phyloP scores from a whole-genome alignment of 2,888 invertebrate genomes.

The Aspidiotus rigidus region DNA sequence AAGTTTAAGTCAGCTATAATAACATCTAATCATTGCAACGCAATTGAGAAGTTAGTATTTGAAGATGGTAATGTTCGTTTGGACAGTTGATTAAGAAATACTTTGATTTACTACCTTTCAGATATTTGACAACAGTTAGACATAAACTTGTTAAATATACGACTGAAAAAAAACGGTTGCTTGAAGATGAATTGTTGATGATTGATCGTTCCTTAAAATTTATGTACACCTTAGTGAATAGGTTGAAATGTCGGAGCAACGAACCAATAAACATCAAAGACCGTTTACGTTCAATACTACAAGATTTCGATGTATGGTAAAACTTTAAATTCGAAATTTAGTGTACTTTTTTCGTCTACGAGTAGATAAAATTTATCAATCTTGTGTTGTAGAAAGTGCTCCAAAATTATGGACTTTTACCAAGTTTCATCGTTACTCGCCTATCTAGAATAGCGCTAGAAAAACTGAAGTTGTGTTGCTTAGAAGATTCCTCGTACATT shows the following conservation, averaged over 20 bases:
- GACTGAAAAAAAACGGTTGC: not conserved
- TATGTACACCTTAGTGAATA: not conserved
- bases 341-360: no score
- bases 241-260: no score
- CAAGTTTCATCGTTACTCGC: no score
- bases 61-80: not conserved
- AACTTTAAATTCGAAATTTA: not conserved
- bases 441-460: no score
- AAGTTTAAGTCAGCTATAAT: conserved; percentile 13
- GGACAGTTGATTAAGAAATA: not conserved
- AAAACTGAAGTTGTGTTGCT: no score
- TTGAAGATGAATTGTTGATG: no score
- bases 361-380: no score
- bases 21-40: conserved; percentile 9
- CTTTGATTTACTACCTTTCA: not conserved
- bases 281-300: not conserved
- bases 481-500: no score
- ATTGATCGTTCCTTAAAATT: not conserved
- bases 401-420: no score
- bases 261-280: not conserved
- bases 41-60: conserved; percentile 13
- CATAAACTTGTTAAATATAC: conserved; percentile 19
- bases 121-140: conserved; percentile 11
- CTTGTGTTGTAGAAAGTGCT: no score
- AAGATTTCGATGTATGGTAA: not conserved